Base-by-base conservation (phyloP, 2,797 vertebrate genomes). In the Oreonectes daqikongensis region DNA sequence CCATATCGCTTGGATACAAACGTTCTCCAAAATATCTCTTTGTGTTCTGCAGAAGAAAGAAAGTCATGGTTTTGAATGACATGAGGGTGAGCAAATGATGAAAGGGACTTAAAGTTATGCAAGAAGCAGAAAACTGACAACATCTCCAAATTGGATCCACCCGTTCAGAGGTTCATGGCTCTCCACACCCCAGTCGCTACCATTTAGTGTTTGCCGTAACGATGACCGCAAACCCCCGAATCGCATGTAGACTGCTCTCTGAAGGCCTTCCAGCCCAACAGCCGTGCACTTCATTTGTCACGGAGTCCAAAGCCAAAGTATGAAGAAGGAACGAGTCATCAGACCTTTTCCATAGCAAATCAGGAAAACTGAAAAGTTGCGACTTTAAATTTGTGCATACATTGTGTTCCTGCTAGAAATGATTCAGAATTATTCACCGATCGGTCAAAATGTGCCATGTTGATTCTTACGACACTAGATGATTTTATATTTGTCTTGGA, bases 151-250 rank as follows among this genome's bases (percentile, higher is more conserved):
- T 77, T 78, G 66, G 38, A 81, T 26, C 69, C 60, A 79, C 57
- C 35, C 26, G 63, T 70, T 35, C 52, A 46, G 44, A 63, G 28
- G 66, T 78, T 80, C 53, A 78, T 55, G 14, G 6, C 74, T 75
- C 63, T 40, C 76, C 60, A 70, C 53, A 46, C 67, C 52, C 69
- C 61, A 78, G 53, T 73, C 64, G 32, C 52, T 79, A 63, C 65
- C 26, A 66, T 79, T 81, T 50, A 63, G 52, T 48, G 53, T 78
- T 82, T 78, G 71, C 78, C 52, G 77, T 75, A 81, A 75, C 55
- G 86, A 84, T 87, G 85, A 89, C 87, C 80, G 68, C 82, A 84
- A 86, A 89, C 85, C 84, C 84, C 85, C 84, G 86, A 81, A 82
- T 82, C 0, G 77, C 89, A 84, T 28, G 30, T 66, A 80, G 84